A percentile compares a stretch with the other conserved stretches of the same genome.
phyloP scores from a whole-genome alignment of 1,140 invertebrate species.

The Periplaneta americana region DNA sequence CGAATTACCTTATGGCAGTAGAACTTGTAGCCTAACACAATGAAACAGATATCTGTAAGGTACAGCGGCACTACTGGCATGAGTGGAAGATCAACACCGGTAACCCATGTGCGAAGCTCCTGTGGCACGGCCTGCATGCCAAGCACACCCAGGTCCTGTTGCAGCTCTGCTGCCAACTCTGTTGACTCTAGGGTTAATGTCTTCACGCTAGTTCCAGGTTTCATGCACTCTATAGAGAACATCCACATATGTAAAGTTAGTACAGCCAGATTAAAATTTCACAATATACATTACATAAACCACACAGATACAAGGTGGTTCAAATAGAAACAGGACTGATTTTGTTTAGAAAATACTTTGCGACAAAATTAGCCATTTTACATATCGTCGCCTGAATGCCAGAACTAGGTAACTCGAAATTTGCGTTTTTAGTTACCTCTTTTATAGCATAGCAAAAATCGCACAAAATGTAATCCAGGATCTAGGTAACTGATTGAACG shows the following conservation, averaged over 20 bases:
- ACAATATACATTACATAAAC: neutral
- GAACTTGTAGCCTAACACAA: constrained; percentile 39
- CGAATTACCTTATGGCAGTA: constrained; percentile 42
- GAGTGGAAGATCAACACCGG: constrained; percentile 35
- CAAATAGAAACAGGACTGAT: too few species aligned
- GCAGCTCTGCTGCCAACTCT: constrained; percentile 27
- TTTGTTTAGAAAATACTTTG: too few species aligned
- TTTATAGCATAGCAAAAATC: too few species aligned
- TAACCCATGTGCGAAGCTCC: constrained; percentile 31
- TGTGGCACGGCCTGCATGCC: constrained; percentile 38
- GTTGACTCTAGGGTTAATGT: constrained; percentile 34
- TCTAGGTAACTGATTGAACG: too few species aligned
- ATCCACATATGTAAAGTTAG: neutral
- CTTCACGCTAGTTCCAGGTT: constrained; percentile 38
- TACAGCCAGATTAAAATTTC: too few species aligned
- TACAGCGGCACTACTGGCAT: constrained; percentile 27
- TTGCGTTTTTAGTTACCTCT: too few species aligned
- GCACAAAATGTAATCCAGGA: too few species aligned
- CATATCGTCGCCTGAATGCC: too few species aligned
- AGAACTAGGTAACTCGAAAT: too few species aligned
- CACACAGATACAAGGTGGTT: too few species aligned
- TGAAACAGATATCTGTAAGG: constrained; percentile 41
- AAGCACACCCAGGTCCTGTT: constrained; percentile 37
- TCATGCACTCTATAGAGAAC: constrained; percentile 30
- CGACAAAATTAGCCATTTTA: too few species aligned